phyloP scores from a whole-genome alignment of 2,113 vertebrate genomes.

The Myotis davidii region DNA sequence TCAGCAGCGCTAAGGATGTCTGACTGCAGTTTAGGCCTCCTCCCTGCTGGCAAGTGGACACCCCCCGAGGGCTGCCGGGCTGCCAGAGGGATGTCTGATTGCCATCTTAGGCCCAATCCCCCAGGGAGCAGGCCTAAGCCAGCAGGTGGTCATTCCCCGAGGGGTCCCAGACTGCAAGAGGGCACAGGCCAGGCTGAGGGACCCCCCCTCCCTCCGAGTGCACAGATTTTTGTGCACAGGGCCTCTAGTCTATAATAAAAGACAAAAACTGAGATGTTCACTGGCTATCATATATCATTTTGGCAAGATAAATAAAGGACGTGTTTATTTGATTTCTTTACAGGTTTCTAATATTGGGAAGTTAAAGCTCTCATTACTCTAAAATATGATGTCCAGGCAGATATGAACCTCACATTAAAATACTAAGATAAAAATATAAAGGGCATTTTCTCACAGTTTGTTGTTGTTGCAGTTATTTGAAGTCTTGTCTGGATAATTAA shows the following conservation, averaged over 20 bases:
- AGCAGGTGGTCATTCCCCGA: too few relatives aligned
- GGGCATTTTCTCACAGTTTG: neutral
- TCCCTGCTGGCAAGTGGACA: too few relatives aligned
- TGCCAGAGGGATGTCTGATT: too few relatives aligned
- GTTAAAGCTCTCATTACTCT: neutral
- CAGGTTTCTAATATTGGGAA: neutral
- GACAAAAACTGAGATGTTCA: neutral
- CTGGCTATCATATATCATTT: neutral
- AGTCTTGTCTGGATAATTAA: constrained; percentile 37
- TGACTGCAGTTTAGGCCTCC: too few relatives aligned
- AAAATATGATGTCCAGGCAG: neutral
- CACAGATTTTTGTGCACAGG: too few relatives aligned
- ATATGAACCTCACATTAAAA: constrained; percentile 3
- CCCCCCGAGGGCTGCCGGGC: too few relatives aligned
- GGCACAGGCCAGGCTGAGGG: too few relatives aligned
- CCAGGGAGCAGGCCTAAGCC: too few relatives aligned
- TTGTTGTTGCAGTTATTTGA: neutral
- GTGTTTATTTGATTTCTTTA: neutral
- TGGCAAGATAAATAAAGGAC: neutral
- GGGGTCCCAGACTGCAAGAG: too few relatives aligned
- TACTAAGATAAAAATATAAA: neutral
- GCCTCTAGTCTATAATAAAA: neutral
- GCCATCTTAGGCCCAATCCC: too few relatives aligned
- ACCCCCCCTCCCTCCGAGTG: too few relatives aligned
- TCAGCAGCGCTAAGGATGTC: too few relatives aligned